Base-by-base conservation (phyloP, 2,113 vertebrate genomes). In the Epinephelus fuscoguttatus region DNA sequence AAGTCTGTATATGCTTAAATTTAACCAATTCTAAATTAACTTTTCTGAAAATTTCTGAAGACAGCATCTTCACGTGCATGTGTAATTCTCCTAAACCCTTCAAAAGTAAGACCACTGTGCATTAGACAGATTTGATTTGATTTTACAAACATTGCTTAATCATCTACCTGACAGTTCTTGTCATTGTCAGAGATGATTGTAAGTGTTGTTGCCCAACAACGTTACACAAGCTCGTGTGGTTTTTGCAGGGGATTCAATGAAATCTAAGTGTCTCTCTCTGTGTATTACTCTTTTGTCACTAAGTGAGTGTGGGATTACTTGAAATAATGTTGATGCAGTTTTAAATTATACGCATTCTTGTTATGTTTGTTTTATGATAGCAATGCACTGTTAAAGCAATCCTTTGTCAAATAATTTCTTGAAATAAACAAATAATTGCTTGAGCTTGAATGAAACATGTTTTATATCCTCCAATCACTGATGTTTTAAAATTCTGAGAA, bases 181-280 rank as follows among this genome's bases (percentile, higher is more conserved):
- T 87, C 75, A 76, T 25, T 53, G 59, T 82, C 64, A 49, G 70
- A 71, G 69, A 80, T 90, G 70, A 85, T 87, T 84, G 86, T 87
- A 82, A 89, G 56, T 78, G 67, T 70, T 63, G 78, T 94, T 94
- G 73, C 88, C 55, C 81, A 91, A 93, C 82, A 12, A 37, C 52
- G 61, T 94, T 94, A 60, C 94, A 75, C 89, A 90, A 92, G 64
- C 19, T 19, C 33, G 81, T 85, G 90, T 82, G 91, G 90, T 89
- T 84, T 30, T 37, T 90, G 45, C 49, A 21, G 59, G 30, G 52
- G 70, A 83, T 75, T 75, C 45, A 42, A 45, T 64, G 80, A 88
- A 88, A 89, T 84, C 74, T 63, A 83, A 60, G 73, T 40, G 30
- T 63, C 30, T 78, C 69, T 83, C 18, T 84, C 19, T 60, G 23